Percentiles rank a stretch among this genome's conserved stretches.
Evolutionary conservation across 2,113 vertebrate genomes (phyloP).

Genomic region (Otolemur garnettii): DNA sequence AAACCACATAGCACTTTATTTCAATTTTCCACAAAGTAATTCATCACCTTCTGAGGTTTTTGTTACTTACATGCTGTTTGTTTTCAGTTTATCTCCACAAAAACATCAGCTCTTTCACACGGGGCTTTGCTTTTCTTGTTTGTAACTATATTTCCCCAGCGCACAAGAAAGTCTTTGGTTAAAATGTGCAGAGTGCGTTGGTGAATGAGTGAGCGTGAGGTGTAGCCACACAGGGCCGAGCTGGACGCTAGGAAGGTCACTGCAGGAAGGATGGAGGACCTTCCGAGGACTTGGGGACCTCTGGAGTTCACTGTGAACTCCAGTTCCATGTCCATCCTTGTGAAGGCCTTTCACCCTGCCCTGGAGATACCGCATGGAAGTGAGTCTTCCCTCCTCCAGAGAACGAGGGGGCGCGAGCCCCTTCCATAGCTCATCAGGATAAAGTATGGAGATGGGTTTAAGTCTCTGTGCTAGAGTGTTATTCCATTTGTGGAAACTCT

Average conservation of each 20-base stretch:
- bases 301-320: fast-evolving
- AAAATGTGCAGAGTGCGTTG: fast-evolving
- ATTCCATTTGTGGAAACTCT: background rate
- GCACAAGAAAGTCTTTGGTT: background rate
- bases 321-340: background rate
- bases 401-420: fast-evolving
- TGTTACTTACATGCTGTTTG: background rate
- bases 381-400: no score
- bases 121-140: background rate
- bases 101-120: background rate
- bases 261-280: no score
- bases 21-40: fast-evolving
- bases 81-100: background rate
- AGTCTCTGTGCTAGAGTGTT: fast-evolving
- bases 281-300: fast-evolving
- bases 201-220: fast-evolving
- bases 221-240: fast-evolving
- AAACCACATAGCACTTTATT: fast-evolving
- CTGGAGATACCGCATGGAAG: fast-evolving
- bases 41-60: fast-evolving
- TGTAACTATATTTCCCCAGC: background rate
- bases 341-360: fast-evolving
- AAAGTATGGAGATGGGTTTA: fast-evolving
- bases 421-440: background rate
- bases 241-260: no score